These are phyloP conservation scores for Chelon labrosus DNA, from an alignment of 2,797 vertebrate species.

Conservation along the genomic window DNA sequence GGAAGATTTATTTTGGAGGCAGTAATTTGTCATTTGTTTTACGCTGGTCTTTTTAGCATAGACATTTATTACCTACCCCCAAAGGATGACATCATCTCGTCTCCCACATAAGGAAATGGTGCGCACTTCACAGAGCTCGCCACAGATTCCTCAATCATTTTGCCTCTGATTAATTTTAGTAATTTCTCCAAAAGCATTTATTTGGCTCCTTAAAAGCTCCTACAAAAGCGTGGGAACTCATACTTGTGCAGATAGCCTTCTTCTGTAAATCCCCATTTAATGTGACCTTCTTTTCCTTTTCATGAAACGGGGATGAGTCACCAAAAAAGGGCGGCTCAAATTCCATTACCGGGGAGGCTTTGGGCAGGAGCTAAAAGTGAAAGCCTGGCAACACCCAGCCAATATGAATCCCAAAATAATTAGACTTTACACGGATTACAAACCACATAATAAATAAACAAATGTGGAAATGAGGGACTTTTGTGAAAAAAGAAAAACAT, in stretches of 20 bases:
- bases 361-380: constrained; percentile 61
- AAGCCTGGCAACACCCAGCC: constrained; percentile 42
- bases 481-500: constrained; percentile 42
- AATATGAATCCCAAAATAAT: constrained; percentile 64
- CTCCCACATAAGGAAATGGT: constrained; percentile 32
- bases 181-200: constrained; percentile 49
- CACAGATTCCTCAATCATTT: constrained; percentile 25
- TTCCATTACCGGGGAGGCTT: constrained; percentile 67
- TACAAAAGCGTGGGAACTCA: constrained; percentile 51
- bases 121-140: constrained; percentile 15
- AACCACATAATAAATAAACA: background rate
- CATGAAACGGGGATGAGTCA: constrained; percentile 72
- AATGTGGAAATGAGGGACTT: constrained; percentile 51
- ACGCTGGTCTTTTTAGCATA: constrained; percentile 34
- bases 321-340: constrained; percentile 63
- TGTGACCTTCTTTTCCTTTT: constrained; percentile 73
- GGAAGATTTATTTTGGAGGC: constrained; percentile 35
- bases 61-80: constrained; percentile 41
- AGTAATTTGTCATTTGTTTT: constrained; percentile 46
- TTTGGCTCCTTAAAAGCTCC: constrained; percentile 54
- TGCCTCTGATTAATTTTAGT: constrained; percentile 40
- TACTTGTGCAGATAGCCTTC: constrained; percentile 58
- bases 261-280: constrained; percentile 73
- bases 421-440: constrained; percentile 47
- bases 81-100: constrained; percentile 58